Percentiles rank a stretch among this genome's conserved stretches.
These are phyloP conservation scores for Serripes groenlandicus DNA, from an alignment of 2,888 invertebrate species.

Conservation along the genomic window DNA sequence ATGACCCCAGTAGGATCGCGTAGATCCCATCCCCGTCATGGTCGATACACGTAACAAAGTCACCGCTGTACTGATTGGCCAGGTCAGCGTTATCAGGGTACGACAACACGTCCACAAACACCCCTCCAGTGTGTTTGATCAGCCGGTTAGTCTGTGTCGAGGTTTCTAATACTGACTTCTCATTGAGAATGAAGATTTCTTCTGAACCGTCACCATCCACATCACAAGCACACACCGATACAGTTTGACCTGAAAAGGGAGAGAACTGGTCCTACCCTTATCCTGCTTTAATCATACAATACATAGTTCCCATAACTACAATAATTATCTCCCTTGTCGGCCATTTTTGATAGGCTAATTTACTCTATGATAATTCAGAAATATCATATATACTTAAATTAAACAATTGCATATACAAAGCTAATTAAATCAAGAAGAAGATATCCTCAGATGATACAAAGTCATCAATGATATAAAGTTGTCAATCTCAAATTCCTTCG, in stretches of 20 bases:
- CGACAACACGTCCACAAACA: conserved; percentile 77
- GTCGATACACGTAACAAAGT: conserved; percentile 82
- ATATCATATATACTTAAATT: neutral
- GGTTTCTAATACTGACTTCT: conserved; percentile 70
- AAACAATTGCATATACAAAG: too few relatives aligned
- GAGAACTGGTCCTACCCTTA: too few relatives aligned
- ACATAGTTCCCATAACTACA: neutral
- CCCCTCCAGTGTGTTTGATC: conserved; percentile 74
- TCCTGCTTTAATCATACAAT: too few relatives aligned
- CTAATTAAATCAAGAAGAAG: too few relatives aligned
- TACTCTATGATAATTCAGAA: neutral
- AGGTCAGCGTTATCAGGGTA: conserved; percentile 68
- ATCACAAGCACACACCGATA: conserved; percentile 80
- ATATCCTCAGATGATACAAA: too few relatives aligned
- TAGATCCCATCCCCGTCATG: conserved; percentile 78
- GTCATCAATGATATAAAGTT: too few relatives aligned
- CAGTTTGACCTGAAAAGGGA: conserved; percentile 49
- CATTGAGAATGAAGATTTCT: conserved; percentile 83
- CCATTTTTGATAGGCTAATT: neutral
- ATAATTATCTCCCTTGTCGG: conserved; percentile 49
- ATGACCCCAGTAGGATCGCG: conserved; percentile 70
- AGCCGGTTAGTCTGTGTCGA: conserved; percentile 72
- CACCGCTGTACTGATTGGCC: conserved; percentile 73
- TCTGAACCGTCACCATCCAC: conserved; percentile 83
- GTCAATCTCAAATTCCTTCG: too few relatives aligned